phyloP scores from a whole-genome alignment of 2,113 vertebrate genomes.

The Scytalopus superciliaris region DNA sequence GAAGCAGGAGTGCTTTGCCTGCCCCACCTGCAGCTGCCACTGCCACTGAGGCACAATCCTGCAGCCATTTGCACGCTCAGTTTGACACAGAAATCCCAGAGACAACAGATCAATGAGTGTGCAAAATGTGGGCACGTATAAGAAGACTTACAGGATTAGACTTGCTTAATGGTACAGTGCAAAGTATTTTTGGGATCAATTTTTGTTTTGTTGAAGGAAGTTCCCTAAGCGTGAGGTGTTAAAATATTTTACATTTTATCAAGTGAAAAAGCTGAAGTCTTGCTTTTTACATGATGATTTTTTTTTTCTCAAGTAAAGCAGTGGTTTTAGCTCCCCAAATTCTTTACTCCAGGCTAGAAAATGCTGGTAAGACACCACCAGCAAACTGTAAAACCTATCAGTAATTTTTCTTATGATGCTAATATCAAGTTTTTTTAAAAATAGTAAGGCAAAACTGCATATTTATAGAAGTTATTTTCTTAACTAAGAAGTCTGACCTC shows the following conservation, averaged over 20 bases:
- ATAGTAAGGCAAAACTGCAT: background rate
- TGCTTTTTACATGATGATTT: background rate
- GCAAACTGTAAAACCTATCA: background rate
- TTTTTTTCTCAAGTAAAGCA: background rate
- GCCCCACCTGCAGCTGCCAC: background rate
- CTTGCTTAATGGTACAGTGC: background rate
- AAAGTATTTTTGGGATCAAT: background rate
- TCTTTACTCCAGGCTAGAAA: background rate
- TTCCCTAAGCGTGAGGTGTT: background rate
- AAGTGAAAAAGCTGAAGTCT: background rate
- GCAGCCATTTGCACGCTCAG: background rate
- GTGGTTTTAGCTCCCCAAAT: background rate
- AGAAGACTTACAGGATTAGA: background rate
- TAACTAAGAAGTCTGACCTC: background rate
- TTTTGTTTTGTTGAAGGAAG: background rate
- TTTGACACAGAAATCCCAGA: background rate
- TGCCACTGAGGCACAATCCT: background rate
- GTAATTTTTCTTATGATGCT: background rate
- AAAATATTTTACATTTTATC: background rate
- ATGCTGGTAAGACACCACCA: background rate
- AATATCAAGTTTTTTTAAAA: background rate
- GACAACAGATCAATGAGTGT: background rate
- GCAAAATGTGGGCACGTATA: background rate
- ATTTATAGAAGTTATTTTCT: background rate
- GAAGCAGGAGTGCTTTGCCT: background rate